phyloP scores from a whole-genome alignment of 2,113 vertebrate genomes.

The Epinephelus fuscoguttatus region DNA sequence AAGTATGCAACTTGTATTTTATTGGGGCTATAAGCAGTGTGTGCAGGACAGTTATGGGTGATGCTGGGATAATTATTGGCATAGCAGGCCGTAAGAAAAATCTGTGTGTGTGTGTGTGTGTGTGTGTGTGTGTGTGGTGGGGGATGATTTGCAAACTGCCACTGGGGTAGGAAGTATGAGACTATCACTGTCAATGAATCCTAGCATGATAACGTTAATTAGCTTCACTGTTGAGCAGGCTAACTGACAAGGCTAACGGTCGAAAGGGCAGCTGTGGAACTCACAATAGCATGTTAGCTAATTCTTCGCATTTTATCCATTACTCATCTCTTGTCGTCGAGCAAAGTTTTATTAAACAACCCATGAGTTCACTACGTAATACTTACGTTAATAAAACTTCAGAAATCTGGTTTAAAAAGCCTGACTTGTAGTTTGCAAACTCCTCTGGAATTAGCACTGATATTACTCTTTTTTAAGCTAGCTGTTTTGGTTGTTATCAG shows the following conservation, averaged over 20 bases:
- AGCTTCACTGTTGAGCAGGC: background rate
- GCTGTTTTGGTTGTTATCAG: conserved; percentile 42
- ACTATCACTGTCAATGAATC: background rate
- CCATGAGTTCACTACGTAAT: background rate
- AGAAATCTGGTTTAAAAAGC: background rate
- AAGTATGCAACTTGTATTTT: background rate
- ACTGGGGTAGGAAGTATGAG: background rate
- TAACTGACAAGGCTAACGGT: no score
- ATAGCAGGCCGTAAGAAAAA: background rate
- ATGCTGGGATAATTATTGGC: background rate
- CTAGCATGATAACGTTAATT: no score
- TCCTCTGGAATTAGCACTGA: background rate
- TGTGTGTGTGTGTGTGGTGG: no score
- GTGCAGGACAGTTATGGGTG: background rate
- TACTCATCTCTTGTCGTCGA: background rate
- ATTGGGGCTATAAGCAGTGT: background rate
- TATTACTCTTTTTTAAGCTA: background rate
- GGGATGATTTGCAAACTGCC: background rate
- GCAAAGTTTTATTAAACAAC: background rate
- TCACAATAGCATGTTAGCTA: background rate
- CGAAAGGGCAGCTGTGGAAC: background rate
- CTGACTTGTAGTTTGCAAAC: background rate
- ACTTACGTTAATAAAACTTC: conserved; percentile 15
- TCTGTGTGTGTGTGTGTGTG: background rate
- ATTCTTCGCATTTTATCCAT: background rate